Conservation (phyloP, 2,113 vertebrate genomes). For the Ranitomeya variabilis region DNA sequence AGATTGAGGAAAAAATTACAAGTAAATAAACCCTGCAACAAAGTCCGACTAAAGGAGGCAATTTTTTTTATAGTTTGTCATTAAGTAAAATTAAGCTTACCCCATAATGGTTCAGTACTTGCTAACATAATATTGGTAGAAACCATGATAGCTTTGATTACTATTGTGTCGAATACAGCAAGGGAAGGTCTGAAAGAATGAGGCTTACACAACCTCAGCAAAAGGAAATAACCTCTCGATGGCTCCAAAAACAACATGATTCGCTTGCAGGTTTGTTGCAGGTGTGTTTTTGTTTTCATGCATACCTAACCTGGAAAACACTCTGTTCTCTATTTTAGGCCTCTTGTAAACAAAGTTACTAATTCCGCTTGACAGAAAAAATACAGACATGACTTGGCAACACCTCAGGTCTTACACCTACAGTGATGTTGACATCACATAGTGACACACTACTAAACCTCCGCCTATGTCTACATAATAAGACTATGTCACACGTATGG, state of each 20-base stretch:
- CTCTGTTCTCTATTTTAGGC: background rate
- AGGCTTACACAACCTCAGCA: background rate
- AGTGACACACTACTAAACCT: constrained; percentile 14
- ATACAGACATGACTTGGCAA: background rate
- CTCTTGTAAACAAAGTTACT: background rate
- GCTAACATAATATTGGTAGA: too few relatives aligned
- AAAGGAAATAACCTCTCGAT: background rate
- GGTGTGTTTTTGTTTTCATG: background rate
- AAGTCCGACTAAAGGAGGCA: too few relatives aligned
- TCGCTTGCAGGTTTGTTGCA: background rate
- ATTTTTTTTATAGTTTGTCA: too few relatives aligned
- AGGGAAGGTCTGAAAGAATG: too few relatives aligned
- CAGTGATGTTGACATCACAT: background rate
- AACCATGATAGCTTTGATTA: too few relatives aligned
- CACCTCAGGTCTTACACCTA: background rate
- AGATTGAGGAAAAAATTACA: too few relatives aligned
- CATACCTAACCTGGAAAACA: background rate
- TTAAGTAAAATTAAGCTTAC: too few relatives aligned
- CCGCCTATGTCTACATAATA: constrained; percentile 11
- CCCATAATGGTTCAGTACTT: too few relatives aligned
- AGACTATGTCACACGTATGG: background rate
- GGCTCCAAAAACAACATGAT: background rate
- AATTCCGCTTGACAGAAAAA: background rate
- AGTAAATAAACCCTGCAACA: too few relatives aligned
- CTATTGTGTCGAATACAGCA: too few relatives aligned